Conservation (phyloP, 1,140 invertebrate genomes). For the Nebria ingens region DNA sequence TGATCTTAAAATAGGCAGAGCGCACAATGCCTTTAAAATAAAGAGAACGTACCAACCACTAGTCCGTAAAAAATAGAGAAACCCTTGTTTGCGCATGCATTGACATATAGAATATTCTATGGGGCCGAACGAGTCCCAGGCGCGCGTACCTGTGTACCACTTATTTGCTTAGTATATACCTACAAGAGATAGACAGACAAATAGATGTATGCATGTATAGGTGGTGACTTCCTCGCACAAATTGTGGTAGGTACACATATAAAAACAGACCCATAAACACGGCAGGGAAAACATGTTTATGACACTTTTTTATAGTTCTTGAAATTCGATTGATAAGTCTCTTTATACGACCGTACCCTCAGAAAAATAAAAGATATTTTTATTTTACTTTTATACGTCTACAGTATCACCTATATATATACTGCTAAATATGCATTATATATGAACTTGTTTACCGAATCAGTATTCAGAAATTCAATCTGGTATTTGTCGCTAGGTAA, state of each 20-base stretch:
- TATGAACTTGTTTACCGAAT: too few species aligned
- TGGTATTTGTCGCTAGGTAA: too few species aligned
- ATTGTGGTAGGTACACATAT: not conserved
- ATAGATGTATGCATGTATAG: not conserved
- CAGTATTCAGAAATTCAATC: too few species aligned
- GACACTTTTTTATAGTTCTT: too few species aligned
- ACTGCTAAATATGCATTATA: too few species aligned
- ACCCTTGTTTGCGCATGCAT: not conserved
- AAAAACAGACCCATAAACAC: not conserved
- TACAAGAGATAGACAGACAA: not conserved
- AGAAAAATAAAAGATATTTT: too few species aligned
- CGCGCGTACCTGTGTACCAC: not conserved
- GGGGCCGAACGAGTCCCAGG: not conserved
- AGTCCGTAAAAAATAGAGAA: not conserved
- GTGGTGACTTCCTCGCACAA: not conserved
- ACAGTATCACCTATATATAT: too few species aligned
- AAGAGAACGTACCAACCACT: not conserved
- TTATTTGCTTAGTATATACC: not conserved
- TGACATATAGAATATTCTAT: conserved; percentile 1
- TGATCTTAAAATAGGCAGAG: conserved; percentile 1
- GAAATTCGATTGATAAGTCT: too few species aligned
- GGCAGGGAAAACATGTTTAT: not conserved
- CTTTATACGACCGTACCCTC: too few species aligned
- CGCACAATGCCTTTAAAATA: not conserved
- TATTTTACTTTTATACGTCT: too few species aligned